Evolutionary conservation across 2,797 vertebrate species (phyloP).

Genomic region (Protosalanx chinensis): DNA sequence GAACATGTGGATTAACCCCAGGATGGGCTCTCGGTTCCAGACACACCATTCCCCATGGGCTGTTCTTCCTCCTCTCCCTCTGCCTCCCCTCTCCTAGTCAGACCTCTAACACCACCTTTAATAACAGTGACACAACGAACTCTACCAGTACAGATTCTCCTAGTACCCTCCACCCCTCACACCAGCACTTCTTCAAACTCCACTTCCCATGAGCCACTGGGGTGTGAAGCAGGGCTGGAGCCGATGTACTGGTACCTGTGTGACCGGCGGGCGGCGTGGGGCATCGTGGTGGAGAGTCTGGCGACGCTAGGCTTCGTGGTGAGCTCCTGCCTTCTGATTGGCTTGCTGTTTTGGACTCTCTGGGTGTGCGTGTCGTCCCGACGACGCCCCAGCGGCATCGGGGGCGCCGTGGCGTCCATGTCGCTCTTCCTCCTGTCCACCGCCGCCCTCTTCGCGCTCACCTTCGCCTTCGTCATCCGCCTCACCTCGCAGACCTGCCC

Average conservation of each 20-base stretch:
- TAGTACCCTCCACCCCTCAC: neutral
- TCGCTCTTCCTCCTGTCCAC: slow-evolving; percentile 81
- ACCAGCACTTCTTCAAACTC: slow-evolving; percentile 8
- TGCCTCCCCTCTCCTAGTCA: slow-evolving; percentile 41
- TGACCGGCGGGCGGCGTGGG: slow-evolving; percentile 74
- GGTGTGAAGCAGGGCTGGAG: slow-evolving; percentile 57
- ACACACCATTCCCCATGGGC: slow-evolving; percentile 14
- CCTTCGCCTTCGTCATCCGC: slow-evolving; percentile 85
- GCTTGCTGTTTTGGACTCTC: slow-evolving; percentile 65
- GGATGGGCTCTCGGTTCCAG: slow-evolving; percentile 38
- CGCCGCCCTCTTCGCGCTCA: slow-evolving; percentile 81
- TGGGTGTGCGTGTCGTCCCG: slow-evolving; percentile 60
- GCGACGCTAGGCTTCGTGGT: slow-evolving; percentile 80
- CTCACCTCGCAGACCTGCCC: slow-evolving; percentile 75
- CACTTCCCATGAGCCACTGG: slow-evolving; percentile 20
- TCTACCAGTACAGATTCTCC: neutral
- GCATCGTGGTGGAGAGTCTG: slow-evolving; percentile 81
- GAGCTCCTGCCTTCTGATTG: slow-evolving; percentile 70
- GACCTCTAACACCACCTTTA: slow-evolving; percentile 25
- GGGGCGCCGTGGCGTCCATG: slow-evolving; percentile 68
- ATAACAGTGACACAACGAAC: neutral
- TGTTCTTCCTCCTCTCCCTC: slow-evolving; percentile 40
- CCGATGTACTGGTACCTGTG: slow-evolving; percentile 77
- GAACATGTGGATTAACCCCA: slow-evolving; percentile 23
- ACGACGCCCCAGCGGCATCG: slow-evolving; percentile 47